Evolutionary conservation across 1,140 invertebrate species (phyloP).

Genomic region (Magallana ariakensis): DNA sequence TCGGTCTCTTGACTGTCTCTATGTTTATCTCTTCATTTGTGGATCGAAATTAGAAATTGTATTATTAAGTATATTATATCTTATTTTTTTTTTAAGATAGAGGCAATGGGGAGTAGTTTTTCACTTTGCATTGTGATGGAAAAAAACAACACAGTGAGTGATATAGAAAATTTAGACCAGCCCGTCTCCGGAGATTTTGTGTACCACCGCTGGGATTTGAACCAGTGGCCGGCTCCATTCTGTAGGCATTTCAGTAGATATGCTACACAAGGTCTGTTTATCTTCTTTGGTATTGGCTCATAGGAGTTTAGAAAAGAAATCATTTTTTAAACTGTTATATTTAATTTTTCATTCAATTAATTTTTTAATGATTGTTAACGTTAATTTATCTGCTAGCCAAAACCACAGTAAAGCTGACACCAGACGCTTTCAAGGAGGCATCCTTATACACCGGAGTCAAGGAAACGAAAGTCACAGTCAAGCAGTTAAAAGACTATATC

Average conservation of each 20-base stretch:
- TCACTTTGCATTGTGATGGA: slow-evolving; percentile 13
- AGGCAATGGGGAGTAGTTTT: not conserved
- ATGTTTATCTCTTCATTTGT: too few species aligned
- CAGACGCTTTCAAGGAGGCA: slow-evolving; percentile 18
- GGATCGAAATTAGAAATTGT: too few species aligned
- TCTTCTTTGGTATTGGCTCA: too few species aligned
- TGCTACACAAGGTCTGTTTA: not conserved
- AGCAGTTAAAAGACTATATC: not conserved
- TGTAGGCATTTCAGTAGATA: slow-evolving; percentile 31
- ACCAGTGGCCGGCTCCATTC: not conserved
- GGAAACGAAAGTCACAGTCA: not conserved
- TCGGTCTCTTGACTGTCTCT: too few species aligned
- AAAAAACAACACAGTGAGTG: not conserved
- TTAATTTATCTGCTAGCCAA: not conserved
- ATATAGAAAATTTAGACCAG: too few species aligned
- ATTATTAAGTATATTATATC: not conserved
- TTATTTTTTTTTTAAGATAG: not conserved
- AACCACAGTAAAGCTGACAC: slow-evolving; percentile 24
- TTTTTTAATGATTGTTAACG: too few species aligned
- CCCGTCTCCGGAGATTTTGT: not conserved
- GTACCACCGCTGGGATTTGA: not conserved
- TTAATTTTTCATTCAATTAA: too few species aligned
- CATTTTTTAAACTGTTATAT: too few species aligned
- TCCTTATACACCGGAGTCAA: not conserved
- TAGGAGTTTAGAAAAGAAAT: too few species aligned